These are phyloP conservation scores for Rhinoderma darwinii DNA, from an alignment of 2,113 vertebrate species.

Conservation along the genomic window DNA sequence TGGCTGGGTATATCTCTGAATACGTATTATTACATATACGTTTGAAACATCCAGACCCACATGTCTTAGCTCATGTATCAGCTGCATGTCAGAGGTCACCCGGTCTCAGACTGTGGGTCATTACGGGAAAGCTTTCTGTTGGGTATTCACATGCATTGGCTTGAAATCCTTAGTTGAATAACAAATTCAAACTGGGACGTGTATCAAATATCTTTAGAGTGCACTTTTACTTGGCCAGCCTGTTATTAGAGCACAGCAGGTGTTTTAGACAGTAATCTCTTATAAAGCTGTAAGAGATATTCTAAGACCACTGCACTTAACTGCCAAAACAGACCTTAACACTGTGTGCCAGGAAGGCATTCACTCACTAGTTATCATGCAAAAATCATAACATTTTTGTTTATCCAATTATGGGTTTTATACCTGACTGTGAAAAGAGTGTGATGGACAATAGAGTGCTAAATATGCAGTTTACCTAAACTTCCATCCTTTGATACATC, in stretches of 20 bases:
- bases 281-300: slow-evolving; percentile 47
- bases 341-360: neutral
- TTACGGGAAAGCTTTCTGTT: neutral
- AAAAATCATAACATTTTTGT: slow-evolving; percentile 19
- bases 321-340: slow-evolving; percentile 25
- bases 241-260: slow-evolving; percentile 46
- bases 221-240: slow-evolving; percentile 27
- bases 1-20: neutral
- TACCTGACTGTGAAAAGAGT: neutral
- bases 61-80: neutral
- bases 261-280: slow-evolving; percentile 39
- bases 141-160: neutral
- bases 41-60: neutral
- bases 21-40: neutral
- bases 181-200: neutral
- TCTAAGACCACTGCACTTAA: slow-evolving; percentile 26
- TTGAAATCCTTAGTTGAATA: neutral
- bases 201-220: slow-evolving; percentile 44
- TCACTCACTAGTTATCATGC: neutral
- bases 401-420: neutral
- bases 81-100: slow-evolving; percentile 24
- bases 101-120: neutral
- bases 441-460: neutral
- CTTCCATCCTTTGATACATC: neutral
- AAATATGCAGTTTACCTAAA: neutral